phyloP scores from a whole-genome alignment of 2,797 vertebrate species.

The Sorex maritimensis region DNA sequence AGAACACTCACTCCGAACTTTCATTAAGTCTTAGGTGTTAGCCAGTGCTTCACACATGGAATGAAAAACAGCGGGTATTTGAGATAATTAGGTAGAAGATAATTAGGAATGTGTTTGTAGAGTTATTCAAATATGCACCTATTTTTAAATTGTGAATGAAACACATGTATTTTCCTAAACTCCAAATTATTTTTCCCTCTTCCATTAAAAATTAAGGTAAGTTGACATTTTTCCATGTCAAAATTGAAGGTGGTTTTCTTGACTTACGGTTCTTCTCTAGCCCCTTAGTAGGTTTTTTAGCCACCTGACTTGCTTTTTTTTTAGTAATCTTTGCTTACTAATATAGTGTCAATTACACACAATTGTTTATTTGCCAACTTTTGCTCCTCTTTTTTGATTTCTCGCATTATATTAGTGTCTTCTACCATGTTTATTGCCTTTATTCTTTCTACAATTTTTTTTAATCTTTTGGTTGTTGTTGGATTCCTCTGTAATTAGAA shows the following conservation, averaged over 20 bases:
- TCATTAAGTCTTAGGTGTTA: background rate
- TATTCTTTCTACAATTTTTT: background rate
- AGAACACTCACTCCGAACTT: background rate
- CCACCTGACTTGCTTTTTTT: background rate
- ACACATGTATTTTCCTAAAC: background rate
- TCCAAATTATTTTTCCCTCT: no score
- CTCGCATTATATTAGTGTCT: background rate
- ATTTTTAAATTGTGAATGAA: background rate
- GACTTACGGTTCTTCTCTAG: background rate
- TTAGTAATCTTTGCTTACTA: background rate
- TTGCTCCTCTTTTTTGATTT: background rate
- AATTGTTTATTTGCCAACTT: background rate
- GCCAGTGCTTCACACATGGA: background rate
- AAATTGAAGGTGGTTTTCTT: background rate
- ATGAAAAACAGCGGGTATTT: background rate
- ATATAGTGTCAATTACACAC: background rate
- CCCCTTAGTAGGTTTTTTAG: background rate
- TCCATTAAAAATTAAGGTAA: background rate
- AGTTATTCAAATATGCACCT: background rate
- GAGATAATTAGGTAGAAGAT: background rate
- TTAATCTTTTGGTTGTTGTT: background rate
- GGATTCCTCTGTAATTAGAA: background rate
- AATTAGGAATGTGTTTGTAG: conserved; percentile 10
- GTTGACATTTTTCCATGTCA: background rate
- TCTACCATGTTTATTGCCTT: conserved; percentile 3